Percentiles rank a stretch among this genome's conserved stretches.
phyloP scores from a whole-genome alignment of 1,140 invertebrate genomes.

The Portunus trituberculatus region DNA sequence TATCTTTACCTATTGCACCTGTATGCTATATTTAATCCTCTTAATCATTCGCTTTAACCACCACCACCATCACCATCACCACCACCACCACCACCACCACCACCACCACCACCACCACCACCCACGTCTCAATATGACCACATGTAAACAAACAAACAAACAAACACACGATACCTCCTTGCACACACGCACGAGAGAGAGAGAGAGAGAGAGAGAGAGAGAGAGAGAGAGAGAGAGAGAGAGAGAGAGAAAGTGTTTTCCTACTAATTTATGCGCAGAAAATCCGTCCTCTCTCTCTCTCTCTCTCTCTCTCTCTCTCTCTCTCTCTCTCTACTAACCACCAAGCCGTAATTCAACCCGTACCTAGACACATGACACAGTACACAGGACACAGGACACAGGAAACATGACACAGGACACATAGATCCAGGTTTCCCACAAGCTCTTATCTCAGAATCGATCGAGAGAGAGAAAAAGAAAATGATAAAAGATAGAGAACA shows the following conservation, averaged over 20 bases:
- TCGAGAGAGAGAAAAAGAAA: background rate
- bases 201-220: too few relatives aligned
- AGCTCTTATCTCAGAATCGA: background rate
- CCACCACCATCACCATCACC: background rate
- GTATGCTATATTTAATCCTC: background rate
- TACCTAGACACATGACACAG: background rate
- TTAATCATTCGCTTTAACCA: background rate
- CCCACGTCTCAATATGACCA: background rate
- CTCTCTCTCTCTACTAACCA: background rate
- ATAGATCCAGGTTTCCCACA: background rate
- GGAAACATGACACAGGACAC: background rate
- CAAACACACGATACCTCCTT: too few relatives aligned
- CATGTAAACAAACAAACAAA: too few relatives aligned
- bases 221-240: too few relatives aligned
- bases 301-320: slow-evolving; percentile 1
- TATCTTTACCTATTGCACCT: too few relatives aligned
- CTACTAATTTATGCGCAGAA: too few relatives aligned
- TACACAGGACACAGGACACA: too few relatives aligned
- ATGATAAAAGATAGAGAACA: too few relatives aligned
- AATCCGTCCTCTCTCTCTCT: too few relatives aligned
- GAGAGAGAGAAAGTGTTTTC: too few relatives aligned
- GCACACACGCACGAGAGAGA: too few relatives aligned
- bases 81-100: background rate
- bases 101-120: background rate
- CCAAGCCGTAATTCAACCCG: background rate